Conservation (phyloP, 2,113 vertebrate genomes). For the Siniperca knerii region DNA sequence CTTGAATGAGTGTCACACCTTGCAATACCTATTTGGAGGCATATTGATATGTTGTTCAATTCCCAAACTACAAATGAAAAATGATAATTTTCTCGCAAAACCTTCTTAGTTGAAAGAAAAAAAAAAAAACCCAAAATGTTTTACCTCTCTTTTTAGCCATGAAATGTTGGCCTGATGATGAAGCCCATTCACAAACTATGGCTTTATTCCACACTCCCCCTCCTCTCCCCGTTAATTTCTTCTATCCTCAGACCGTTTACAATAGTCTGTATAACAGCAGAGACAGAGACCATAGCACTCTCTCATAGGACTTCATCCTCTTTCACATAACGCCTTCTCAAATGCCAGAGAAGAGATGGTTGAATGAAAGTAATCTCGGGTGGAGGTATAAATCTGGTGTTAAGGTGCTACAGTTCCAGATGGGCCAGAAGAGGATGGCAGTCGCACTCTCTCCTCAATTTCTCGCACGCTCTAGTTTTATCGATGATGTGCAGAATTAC, state of each 20-base stretch:
- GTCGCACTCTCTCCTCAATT: not conserved
- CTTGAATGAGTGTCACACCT: not conserved
- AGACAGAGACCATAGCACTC: not conserved
- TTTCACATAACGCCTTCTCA: not conserved
- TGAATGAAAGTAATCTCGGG: not conserved
- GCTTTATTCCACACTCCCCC: not conserved
- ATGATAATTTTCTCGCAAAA: not conserved
- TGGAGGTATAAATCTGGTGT: not conserved
- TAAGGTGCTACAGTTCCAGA: not conserved
- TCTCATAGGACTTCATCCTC: not conserved
- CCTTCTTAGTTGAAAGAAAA: not conserved
- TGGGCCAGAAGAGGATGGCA: conserved; percentile 2
- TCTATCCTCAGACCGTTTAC: not conserved
- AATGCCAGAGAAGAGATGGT: not conserved
- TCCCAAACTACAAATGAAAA: not conserved
- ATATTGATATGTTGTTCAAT: not conserved
- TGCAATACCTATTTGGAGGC: not conserved
- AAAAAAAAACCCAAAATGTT: not conserved
- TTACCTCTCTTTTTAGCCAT: not conserved
- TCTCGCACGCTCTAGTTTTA: not conserved
- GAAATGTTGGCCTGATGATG: not conserved
- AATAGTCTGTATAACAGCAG: not conserved
- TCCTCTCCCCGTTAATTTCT: not conserved
- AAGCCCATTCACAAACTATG: not conserved
- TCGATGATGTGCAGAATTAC: not conserved